Percentiles rank a stretch among this genome's conserved stretches.
These are phyloP conservation scores for Cervus canadensis DNA, from an alignment of 2,113 vertebrate genomes.

Conservation along the genomic window DNA sequence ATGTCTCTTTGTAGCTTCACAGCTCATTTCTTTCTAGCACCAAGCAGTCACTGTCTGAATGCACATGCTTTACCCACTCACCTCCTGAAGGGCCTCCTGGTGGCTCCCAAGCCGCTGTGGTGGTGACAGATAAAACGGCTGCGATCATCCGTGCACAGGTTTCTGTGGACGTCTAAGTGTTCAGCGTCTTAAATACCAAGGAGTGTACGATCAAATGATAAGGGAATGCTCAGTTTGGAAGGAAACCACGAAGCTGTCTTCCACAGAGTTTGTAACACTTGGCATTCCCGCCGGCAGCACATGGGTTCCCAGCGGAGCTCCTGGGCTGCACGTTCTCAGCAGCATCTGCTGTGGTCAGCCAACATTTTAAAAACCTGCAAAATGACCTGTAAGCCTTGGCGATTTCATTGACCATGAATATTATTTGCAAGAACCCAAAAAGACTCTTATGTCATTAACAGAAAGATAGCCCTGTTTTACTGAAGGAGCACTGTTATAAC, in stretches of 20 bases:
- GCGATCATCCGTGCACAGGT: rapidly evolving
- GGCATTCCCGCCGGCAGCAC: rapidly evolving
- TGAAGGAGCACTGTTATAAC: rapidly evolving
- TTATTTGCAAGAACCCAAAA: not conserved
- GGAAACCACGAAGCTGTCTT: too few species aligned
- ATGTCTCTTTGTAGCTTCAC: rapidly evolving
- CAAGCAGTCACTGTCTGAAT: rapidly evolving
- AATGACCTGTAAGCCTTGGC: not conserved
- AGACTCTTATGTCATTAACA: not conserved
- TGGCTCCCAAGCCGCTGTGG: rapidly evolving
- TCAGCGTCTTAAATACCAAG: not conserved
- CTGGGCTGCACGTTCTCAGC: rapidly evolving
- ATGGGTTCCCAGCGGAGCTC: not conserved
- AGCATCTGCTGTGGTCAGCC: rapidly evolving
- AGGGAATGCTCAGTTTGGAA: not conserved
- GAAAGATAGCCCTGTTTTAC: not conserved
- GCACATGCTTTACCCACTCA: not conserved
- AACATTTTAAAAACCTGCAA: too few species aligned
- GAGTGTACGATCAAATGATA: rapidly evolving
- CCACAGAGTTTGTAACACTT: rapidly evolving
- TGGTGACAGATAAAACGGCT: rapidly evolving
- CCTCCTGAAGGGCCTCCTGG: too few species aligned
- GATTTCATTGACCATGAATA: not conserved
- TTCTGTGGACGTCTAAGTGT: not conserved
- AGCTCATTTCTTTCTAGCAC: not conserved